Conservation (phyloP, 1,140 invertebrate species). For the Apis florea region DNA sequence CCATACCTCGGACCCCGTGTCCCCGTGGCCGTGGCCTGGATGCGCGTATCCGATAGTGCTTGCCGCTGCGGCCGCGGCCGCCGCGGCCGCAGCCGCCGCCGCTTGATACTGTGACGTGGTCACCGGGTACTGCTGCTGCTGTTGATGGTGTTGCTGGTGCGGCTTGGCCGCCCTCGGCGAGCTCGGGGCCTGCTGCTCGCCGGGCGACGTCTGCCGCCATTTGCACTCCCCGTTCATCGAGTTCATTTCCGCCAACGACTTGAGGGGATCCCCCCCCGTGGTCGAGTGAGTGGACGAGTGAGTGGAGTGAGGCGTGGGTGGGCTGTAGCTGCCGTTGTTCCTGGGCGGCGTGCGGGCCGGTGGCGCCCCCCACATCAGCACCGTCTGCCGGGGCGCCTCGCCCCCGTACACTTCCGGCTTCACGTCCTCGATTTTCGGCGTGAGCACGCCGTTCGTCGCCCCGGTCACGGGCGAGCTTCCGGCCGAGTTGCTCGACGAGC, state of each 20-base stretch:
- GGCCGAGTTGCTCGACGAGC: slow-evolving; percentile 80
- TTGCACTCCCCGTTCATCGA: slow-evolving; percentile 80
- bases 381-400: slow-evolving; percentile 88
- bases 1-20: slow-evolving; percentile 83
- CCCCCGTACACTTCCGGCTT: slow-evolving; percentile 80
- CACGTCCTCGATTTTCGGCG: slow-evolving; percentile 85
- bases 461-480: slow-evolving; percentile 81
- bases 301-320: slow-evolving; percentile 76
- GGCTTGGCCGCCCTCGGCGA: slow-evolving; percentile 70
- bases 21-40: slow-evolving; percentile 70
- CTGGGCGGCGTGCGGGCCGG: slow-evolving; percentile 76
- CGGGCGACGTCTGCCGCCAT: slow-evolving; percentile 79
- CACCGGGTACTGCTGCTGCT: slow-evolving; percentile 68
- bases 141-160: slow-evolving; percentile 64
- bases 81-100: slow-evolving; percentile 65
- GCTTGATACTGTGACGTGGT: slow-evolving; percentile 75
- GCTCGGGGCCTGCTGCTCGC: slow-evolving; percentile 67
- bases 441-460: slow-evolving; percentile 80
- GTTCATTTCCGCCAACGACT: slow-evolving; percentile 83
- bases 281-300: slow-evolving; percentile 74
- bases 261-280: slow-evolving; percentile 80
- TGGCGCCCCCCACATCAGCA: slow-evolving; percentile 90
- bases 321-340: slow-evolving; percentile 78
- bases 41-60: slow-evolving; percentile 65
- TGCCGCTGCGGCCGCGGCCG: slow-evolving; percentile 61